A percentile compares a stretch with the other conserved stretches of the same genome.
Conservation (phyloP, 2,113 vertebrate species). For the Oenanthe melanoleuca region DNA sequence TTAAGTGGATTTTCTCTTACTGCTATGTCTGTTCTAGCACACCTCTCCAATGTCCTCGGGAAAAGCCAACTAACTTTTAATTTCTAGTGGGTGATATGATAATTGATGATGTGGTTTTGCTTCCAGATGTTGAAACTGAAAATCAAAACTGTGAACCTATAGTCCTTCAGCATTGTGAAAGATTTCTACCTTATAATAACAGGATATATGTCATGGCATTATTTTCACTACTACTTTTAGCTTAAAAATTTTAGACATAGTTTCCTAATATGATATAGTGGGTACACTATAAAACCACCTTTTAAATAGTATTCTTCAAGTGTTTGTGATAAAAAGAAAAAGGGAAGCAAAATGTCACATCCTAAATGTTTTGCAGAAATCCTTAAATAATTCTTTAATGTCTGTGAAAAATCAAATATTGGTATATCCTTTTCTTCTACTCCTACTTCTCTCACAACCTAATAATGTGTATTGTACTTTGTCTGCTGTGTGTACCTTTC, state of each 20-base stretch:
- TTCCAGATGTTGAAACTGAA: not conserved
- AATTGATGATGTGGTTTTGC: not conserved
- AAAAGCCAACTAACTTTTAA: not conserved
- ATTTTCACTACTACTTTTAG: not conserved
- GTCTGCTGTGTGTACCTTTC: slow-evolving; percentile 62
- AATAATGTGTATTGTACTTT: slow-evolving; percentile 64
- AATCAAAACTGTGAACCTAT: not conserved
- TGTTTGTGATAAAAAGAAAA: slow-evolving; percentile 55
- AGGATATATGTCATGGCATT: not conserved
- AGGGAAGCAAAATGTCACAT: slow-evolving; percentile 47
- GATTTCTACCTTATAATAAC: not conserved
- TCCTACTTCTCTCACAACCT: slow-evolving; percentile 41
- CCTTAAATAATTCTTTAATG: slow-evolving; percentile 63
- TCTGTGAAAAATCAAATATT: slow-evolving; percentile 67
- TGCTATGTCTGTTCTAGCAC: not conserved
- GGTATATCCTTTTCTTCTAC: slow-evolving; percentile 15
- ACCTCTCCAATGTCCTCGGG: not conserved
- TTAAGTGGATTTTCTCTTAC: not conserved
- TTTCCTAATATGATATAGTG: not conserved
- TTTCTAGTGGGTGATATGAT: not conserved
- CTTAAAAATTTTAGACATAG: not conserved
- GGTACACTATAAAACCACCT: not conserved
- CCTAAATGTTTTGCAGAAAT: slow-evolving; percentile 51
- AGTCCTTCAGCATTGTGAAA: not conserved
- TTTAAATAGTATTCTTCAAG: slow-evolving; percentile 5